A percentile compares a stretch with the other conserved stretches of the same genome.
These are phyloP conservation scores for Porites rus DNA, from an alignment of 92 coral and sea anemone species.

Conservation along the genomic window DNA sequence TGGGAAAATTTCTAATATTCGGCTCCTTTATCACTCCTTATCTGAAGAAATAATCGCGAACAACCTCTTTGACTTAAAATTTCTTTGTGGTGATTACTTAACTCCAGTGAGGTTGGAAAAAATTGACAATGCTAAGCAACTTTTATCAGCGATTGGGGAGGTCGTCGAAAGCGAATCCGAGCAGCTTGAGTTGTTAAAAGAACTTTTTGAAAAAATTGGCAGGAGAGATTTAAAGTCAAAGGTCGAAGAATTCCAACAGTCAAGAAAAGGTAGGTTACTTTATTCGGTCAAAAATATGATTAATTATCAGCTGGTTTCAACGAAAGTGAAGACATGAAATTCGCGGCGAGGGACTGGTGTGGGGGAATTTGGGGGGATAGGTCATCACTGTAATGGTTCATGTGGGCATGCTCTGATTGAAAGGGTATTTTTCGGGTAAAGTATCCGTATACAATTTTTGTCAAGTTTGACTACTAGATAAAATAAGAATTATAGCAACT, in stretches of 20 bases:
- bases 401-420: too few relatives aligned
- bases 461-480: too few relatives aligned
- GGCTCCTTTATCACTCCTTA: not conserved
- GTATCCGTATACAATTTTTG: too few relatives aligned
- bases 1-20: conserved; percentile 1
- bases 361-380: too few relatives aligned
- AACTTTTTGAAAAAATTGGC: not conserved
- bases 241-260: not conserved
- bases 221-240: not conserved
- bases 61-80: not conserved
- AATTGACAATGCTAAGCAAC: conserved; percentile 12
- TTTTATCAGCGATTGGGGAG: conserved; percentile 29
- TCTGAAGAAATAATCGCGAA: not conserved
- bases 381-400: too few relatives aligned
- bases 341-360: too few relatives aligned
- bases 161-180: not conserved
- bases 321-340: too few relatives aligned
- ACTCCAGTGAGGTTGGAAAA: conserved; percentile 10
- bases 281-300: too few relatives aligned
- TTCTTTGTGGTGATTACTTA: not conserved
- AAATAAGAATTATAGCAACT: too few relatives aligned
- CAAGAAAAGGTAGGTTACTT: conserved; percentile 6
- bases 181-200: not conserved
- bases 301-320: too few relatives aligned
- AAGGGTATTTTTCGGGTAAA: too few relatives aligned